Conservation (phyloP, 2,888 invertebrate genomes). For the Lithophane semibrunnea region DNA sequence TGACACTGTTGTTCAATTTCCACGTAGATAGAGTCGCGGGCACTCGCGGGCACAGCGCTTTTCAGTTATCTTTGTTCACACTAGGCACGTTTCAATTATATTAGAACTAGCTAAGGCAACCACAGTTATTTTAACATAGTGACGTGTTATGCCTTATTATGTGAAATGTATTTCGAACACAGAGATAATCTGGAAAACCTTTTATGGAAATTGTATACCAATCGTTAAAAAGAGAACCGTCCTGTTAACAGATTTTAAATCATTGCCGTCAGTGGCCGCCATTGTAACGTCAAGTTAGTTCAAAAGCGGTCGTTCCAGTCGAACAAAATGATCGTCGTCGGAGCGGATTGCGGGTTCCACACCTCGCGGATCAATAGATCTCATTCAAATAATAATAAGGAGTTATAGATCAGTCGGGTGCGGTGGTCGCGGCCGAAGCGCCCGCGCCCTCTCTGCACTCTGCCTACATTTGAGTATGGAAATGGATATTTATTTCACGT, state of each 20-base stretch:
- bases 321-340: conserved; percentile 89
- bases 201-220: conserved; percentile 90
- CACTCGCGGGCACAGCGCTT: not conserved
- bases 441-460: conserved; percentile 76
- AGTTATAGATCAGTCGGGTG: conserved; percentile 88
- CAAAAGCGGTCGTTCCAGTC: conserved; percentile 89
- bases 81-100: conserved; percentile 63
- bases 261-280: conserved; percentile 89
- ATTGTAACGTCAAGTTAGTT: conserved; percentile 90
- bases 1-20: not conserved
- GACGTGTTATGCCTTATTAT: conserved; percentile 83
- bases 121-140: conserved; percentile 66
- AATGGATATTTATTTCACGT: conserved; percentile 89
- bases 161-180: conserved; percentile 82
- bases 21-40: not conserved
- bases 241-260: conserved; percentile 91
- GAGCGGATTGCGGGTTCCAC: conserved; percentile 87
- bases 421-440: conserved; percentile 67
- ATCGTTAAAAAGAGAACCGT: conserved; percentile 90
- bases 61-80: conserved; percentile 73
- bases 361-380: conserved; percentile 90
- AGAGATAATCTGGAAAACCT: conserved; percentile 87
- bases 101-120: conserved; percentile 57
- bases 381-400: conserved; percentile 90
- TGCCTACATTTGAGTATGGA: conserved; percentile 86